A percentile compares a stretch with the other conserved stretches of the same genome.
Evolutionary conservation across 2,113 vertebrate species (phyloP).

Genomic region (Pandion haliaetus): DNA sequence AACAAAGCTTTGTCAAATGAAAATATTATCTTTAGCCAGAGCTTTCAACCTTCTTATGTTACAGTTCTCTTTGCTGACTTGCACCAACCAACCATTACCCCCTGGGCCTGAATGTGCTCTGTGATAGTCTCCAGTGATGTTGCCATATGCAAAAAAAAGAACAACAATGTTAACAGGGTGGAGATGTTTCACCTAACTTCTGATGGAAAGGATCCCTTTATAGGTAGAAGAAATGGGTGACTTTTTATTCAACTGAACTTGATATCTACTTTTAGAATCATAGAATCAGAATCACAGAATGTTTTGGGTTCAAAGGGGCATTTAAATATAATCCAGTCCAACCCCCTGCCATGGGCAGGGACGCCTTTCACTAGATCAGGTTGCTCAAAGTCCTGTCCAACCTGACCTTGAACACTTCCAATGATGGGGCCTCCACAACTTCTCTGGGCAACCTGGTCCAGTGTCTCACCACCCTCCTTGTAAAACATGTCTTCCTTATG

Average conservation of each 20-base stretch:
- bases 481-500: neutral
- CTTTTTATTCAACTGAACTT: neutral
- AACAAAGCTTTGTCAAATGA: slow-evolving; percentile 44
- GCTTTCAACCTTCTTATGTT: neutral
- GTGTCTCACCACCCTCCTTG: fast-evolving
- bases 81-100: neutral
- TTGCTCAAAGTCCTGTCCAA: neutral
- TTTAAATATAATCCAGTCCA: neutral
- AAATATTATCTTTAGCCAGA: slow-evolving; percentile 48
- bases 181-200: neutral
- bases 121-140: neutral
- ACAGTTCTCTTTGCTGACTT: slow-evolving; percentile 37
- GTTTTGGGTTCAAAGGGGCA: neutral
- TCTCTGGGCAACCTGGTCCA: neutral
- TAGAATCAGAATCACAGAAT: neutral
- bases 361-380: neutral
- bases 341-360: fast-evolving
- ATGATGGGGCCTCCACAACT: neutral
- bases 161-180: neutral
- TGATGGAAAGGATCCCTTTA: neutral
- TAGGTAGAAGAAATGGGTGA: neutral
- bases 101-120: neutral
- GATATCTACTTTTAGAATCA: neutral
- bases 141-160: neutral
- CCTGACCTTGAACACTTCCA: neutral